Percentiles rank a stretch among this genome's conserved stretches.
phyloP scores from a whole-genome alignment of 2,888 invertebrate genomes.

The Andrena flavipes region DNA sequence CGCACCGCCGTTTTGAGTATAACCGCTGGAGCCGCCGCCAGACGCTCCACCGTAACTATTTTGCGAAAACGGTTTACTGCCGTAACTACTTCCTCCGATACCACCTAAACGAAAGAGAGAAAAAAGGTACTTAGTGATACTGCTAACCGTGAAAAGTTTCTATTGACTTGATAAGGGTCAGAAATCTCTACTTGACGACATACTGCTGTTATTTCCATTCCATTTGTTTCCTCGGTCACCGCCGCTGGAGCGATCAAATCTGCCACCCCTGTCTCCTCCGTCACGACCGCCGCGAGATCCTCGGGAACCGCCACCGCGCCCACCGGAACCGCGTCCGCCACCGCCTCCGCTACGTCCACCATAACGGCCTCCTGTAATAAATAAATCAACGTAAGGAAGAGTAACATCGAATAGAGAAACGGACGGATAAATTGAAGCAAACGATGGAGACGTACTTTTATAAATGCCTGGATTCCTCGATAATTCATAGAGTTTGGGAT shows the following conservation, averaged over 20 bases:
- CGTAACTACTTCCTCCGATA: constrained; percentile 72
- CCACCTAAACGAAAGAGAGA: constrained; percentile 61
- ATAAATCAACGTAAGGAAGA: background rate
- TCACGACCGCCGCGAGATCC: constrained; percentile 78
- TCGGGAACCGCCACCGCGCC: constrained; percentile 74
- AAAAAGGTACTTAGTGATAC: background rate
- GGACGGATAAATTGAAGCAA: background rate
- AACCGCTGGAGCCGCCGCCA: constrained; percentile 67
- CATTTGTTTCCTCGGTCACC: constrained; percentile 79
- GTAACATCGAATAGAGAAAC: background rate
- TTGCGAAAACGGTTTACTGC: constrained; percentile 78
- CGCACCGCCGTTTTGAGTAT: constrained; percentile 78
- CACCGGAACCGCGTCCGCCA: constrained; percentile 73
- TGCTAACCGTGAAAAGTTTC: too few species aligned
- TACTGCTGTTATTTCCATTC: constrained; percentile 75
- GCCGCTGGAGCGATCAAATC: constrained; percentile 78
- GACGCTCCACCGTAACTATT: constrained; percentile 74
- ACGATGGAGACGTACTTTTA: constrained; percentile 76
- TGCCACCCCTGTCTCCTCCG: constrained; percentile 78
- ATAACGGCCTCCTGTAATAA: constrained; percentile 78
- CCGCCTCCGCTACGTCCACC: constrained; percentile 78
- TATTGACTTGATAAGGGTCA: constrained; percentile 3
- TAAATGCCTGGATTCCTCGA: constrained; percentile 85
- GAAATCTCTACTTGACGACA: constrained; percentile 37
- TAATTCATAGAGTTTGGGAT: constrained; percentile 93